Percentiles rank a stretch among this genome's conserved stretches.
Conservation (phyloP, 2,113 vertebrate species). For the Mungos mungo region DNA sequence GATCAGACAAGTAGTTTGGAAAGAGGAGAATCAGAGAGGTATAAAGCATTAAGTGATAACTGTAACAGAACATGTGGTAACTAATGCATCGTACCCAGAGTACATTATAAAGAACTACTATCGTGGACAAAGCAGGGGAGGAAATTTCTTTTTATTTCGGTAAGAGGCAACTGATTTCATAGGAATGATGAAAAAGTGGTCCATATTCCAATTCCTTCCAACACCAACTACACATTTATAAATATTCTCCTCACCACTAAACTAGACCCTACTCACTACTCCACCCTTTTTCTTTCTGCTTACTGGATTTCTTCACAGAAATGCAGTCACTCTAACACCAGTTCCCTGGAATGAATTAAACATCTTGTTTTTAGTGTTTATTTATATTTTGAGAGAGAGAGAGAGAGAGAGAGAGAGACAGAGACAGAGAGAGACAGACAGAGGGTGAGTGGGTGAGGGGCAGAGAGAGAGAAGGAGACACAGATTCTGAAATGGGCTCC, state of each 20-base stretch:
- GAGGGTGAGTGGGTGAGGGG: too few relatives aligned
- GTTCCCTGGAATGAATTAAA: neutral
- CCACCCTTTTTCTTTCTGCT: neutral
- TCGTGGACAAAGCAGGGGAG: neutral
- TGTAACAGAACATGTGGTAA: neutral
- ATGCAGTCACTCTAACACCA: neutral
- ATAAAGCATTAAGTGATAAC: neutral
- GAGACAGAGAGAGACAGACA: too few relatives aligned
- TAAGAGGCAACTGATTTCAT: neutral
- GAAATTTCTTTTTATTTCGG: neutral
- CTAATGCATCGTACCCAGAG: neutral
- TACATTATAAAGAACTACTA: neutral
- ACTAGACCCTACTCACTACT: neutral
- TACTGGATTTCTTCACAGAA: neutral
- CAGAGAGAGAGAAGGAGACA: too few relatives aligned
- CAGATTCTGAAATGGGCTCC: too few relatives aligned
- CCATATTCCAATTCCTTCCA: neutral
- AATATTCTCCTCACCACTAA: neutral
- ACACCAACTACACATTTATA: neutral
- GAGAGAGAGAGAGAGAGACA: too few relatives aligned
- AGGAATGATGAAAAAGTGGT: neutral
- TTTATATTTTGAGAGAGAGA: too few relatives aligned
- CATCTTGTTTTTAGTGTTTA: too few relatives aligned
- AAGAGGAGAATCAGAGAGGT: neutral
- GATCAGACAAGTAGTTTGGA: neutral